Percentiles rank a stretch among this genome's conserved stretches.
These are phyloP conservation scores for Corynorhinus townsendii DNA, from an alignment of 2,113 vertebrate genomes.

Conservation along the genomic window DNA sequence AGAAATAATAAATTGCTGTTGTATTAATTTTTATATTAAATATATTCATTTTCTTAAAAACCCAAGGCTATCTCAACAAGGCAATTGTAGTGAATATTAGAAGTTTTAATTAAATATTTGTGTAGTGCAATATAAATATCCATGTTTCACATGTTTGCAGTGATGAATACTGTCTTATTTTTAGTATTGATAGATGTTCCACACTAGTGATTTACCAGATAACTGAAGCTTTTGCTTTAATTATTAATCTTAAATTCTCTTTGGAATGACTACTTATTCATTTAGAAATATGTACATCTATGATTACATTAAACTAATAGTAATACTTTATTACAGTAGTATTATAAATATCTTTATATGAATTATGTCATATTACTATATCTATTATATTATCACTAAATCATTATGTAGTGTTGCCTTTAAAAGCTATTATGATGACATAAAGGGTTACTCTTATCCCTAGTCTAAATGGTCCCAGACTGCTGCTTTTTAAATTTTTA, in stretches of 20 bases:
- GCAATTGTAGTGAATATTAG: not conserved
- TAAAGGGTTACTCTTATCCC: not conserved
- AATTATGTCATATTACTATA: not conserved
- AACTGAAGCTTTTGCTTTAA: not conserved
- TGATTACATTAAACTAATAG: not conserved
- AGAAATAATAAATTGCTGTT: not conserved
- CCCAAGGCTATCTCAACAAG: not conserved
- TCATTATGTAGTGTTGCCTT: not conserved
- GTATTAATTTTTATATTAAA: not conserved
- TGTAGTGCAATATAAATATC: not conserved
- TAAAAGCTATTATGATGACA: not conserved
- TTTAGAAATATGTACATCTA: conserved; percentile 12
- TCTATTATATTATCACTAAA: not conserved
- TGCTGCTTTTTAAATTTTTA: conserved; percentile 12
- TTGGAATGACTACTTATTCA: not conserved
- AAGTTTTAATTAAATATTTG: not conserved
- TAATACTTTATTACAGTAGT: not conserved
- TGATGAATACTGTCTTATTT: not conserved
- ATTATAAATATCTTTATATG: not conserved
- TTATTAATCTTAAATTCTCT: conserved; percentile 11
- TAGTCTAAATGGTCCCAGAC: not conserved
- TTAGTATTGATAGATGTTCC: not conserved
- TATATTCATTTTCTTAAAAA: conserved; percentile 25
- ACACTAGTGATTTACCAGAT: not conserved
- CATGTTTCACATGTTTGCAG: not conserved